These are phyloP conservation scores for Sterna hirundo DNA, from an alignment of 2,113 vertebrate genomes.

Conservation along the genomic window DNA sequence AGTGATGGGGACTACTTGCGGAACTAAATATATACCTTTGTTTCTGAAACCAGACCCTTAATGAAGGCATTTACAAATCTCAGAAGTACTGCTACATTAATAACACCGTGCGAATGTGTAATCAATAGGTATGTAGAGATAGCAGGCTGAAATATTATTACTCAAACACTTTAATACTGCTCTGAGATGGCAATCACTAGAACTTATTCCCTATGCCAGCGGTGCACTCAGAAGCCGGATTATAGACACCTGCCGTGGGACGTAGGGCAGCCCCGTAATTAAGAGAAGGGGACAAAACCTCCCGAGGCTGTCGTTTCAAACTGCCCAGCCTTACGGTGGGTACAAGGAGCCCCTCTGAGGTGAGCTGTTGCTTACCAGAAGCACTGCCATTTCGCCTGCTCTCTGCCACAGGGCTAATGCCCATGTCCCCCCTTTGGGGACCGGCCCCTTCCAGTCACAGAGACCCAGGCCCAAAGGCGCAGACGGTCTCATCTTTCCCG, in stretches of 20 bases:
- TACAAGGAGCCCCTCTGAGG: neutral
- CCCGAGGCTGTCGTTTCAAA: fast-evolving
- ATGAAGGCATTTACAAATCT: constrained; percentile 7
- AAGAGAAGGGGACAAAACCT: neutral
- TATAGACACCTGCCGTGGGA: neutral
- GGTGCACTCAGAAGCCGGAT: neutral
- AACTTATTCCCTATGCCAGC: neutral
- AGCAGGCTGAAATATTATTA: constrained; percentile 4
- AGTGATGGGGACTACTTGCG: neutral
- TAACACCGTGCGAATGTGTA: neutral
- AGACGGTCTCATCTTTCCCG: neutral
- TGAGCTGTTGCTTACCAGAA: neutral
- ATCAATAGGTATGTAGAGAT: neutral
- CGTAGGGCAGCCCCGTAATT: neutral
- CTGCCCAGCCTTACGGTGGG: neutral
- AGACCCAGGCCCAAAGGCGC: neutral
- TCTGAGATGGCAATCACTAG: neutral
- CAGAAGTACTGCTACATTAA: neutral
- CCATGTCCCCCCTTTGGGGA: neutral
- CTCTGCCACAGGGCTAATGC: neutral
- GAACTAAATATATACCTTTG: constrained; percentile 5
- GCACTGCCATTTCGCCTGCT: neutral
- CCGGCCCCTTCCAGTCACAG: neutral
- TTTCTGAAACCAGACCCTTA: constrained; percentile 1
- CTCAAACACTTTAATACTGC: neutral